phyloP scores from a whole-genome alignment of 35 echinoderm and acorn worm genomes.

The Lytechinus pictus region DNA sequence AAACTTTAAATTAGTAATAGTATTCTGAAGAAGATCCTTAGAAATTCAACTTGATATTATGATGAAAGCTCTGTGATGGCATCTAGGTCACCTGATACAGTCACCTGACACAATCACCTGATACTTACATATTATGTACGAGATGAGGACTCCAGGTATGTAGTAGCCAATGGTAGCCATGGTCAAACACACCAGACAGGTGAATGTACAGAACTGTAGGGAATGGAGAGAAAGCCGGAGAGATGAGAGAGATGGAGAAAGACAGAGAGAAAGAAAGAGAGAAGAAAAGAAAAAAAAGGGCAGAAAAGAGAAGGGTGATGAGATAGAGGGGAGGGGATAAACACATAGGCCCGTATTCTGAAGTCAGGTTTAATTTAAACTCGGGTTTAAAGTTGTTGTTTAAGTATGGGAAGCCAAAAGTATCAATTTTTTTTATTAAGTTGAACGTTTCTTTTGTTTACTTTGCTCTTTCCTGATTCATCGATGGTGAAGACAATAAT shows the following conservation, averaged over 20 bases:
- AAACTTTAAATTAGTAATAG: too few species aligned
- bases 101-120: constrained; percentile 40
- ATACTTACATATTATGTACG: constrained; percentile 81
- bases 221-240: not conserved
- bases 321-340: not conserved
- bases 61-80: not conserved
- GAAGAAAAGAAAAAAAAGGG: not conserved
- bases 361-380: too few species aligned
- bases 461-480: too few species aligned
- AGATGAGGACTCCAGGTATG: constrained; percentile 81
- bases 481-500: too few species aligned
- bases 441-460: too few species aligned
- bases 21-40: too few species aligned
- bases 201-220: constrained; percentile 80
- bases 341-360: too few species aligned
- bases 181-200: constrained; percentile 65
- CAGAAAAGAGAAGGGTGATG: not conserved
- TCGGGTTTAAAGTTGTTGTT: too few species aligned
- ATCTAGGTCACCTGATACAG: not conserved
- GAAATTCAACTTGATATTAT: not conserved
- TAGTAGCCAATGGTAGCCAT: constrained; percentile 74
- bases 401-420: too few species aligned
- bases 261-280: not conserved
- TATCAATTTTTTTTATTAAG: too few species aligned
- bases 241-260: not conserved